Conservation (phyloP, 2,113 vertebrate species). For the Strix uralensis region DNA sequence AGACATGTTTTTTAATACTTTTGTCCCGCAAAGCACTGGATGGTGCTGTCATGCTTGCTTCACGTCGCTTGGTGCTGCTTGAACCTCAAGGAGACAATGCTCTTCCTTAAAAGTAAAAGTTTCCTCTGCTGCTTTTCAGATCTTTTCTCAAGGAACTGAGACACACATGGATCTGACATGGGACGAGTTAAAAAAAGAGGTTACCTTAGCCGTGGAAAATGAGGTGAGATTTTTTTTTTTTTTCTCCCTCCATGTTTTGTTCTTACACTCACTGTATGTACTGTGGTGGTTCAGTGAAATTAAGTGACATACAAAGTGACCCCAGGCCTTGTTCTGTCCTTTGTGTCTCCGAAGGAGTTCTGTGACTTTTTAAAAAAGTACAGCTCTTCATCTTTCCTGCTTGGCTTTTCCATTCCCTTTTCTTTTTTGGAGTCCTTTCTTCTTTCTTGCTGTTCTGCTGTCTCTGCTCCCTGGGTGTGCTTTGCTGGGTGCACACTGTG, state of each 20-base stretch:
- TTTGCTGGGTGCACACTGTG: accelerated
- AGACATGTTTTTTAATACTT: neutral
- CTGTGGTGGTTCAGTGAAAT: accelerated
- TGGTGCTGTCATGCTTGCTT: neutral
- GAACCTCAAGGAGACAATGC: neutral
- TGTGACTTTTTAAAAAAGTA: neutral
- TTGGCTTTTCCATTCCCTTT: neutral
- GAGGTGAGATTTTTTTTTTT: constrained; percentile 74
- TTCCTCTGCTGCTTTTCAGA: constrained; percentile 70
- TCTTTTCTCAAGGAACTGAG: constrained; percentile 85
- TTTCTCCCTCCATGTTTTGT: neutral
- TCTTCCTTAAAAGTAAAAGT: neutral
- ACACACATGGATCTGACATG: constrained; percentile 81
- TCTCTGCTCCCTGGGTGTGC: accelerated
- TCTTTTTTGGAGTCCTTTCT: neutral
- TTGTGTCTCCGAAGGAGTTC: neutral
- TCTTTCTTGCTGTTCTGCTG: neutral
- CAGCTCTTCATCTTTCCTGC: neutral
- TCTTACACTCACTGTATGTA: accelerated
- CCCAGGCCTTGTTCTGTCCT: neutral
- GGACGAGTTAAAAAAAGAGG: constrained; percentile 90
- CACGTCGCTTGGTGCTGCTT: neutral
- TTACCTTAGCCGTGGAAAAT: constrained; percentile 88
- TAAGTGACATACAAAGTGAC: neutral
- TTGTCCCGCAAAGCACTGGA: accelerated